Conservation (phyloP, 2,888 invertebrate species). For the Ariolimax columbianus region DNA sequence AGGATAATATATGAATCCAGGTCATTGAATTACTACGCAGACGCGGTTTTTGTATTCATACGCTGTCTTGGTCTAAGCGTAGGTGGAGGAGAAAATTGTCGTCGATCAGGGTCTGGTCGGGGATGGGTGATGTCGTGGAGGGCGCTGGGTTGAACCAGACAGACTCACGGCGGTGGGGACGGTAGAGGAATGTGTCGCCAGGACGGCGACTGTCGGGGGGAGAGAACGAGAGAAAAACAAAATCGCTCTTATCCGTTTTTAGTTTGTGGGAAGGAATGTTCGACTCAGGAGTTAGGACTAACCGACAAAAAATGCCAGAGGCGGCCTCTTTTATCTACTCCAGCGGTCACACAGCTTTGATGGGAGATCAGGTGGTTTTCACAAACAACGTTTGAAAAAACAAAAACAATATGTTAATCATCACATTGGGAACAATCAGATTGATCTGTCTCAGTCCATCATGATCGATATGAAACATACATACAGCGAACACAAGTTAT, state of each 20-base stretch:
- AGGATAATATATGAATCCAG: constrained; percentile 36
- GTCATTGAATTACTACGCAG: constrained; percentile 38
- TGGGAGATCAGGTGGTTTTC: background rate
- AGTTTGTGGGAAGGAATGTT: background rate
- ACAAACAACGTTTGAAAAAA: background rate
- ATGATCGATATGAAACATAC: background rate
- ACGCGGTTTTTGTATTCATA: constrained; percentile 32
- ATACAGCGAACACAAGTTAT: too few relatives aligned
- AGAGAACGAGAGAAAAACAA: background rate
- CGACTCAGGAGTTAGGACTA: too few relatives aligned
- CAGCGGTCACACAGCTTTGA: background rate
- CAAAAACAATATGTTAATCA: background rate
- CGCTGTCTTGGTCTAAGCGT: constrained; percentile 37
- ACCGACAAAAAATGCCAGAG: too few relatives aligned
- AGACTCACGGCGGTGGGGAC: too few relatives aligned
- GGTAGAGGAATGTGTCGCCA: background rate
- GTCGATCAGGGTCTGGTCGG: constrained; percentile 41
- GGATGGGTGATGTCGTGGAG: constrained; percentile 30
- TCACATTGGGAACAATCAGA: background rate
- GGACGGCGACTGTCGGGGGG: background rate
- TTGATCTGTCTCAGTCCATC: background rate
- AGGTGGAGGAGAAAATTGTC: constrained; percentile 48
- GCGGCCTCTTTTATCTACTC: background rate
- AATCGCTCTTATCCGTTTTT: background rate
- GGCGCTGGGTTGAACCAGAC: background rate